Conservation (phyloP, 64 coral and sea anemone genomes). For the Porites lutea region DNA sequence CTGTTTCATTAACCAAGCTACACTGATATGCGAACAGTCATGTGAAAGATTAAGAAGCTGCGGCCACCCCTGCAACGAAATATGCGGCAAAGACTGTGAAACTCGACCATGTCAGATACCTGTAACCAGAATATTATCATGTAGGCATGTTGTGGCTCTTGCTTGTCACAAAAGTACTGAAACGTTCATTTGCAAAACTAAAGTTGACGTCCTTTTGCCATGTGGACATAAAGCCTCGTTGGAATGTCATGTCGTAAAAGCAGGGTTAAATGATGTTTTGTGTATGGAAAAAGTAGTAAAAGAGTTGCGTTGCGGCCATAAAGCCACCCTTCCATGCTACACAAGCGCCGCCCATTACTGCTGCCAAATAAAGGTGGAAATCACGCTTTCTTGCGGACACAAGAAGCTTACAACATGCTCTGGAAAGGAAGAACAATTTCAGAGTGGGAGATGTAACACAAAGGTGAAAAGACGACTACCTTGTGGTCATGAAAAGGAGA, state of each 20-base stretch:
- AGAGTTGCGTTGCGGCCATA: slow-evolving; percentile 52
- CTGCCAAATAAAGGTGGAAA: slow-evolving; percentile 3
- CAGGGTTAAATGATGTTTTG: background rate
- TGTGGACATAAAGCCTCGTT: slow-evolving; percentile 29
- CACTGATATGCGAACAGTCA: background rate
- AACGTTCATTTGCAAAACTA: background rate
- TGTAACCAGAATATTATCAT: slow-evolving; percentile 33
- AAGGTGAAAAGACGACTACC: slow-evolving; percentile 16
- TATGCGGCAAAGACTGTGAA: slow-evolving; percentile 39
- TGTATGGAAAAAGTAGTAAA: background rate
- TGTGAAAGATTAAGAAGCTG: slow-evolving; percentile 51
- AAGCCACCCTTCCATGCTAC: slow-evolving; percentile 25
- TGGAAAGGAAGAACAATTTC: background rate
- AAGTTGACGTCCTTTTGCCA: background rate
- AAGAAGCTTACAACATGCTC: slow-evolving; percentile 6
- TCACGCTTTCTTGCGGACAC: slow-evolving; percentile 58
- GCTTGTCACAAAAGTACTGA: slow-evolving; percentile 32
- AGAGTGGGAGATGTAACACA: slow-evolving; percentile 14
- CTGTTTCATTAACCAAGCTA: slow-evolving; percentile 6
- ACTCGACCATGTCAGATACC: slow-evolving; percentile 29
- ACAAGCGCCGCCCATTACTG: background rate
- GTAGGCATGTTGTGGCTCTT: slow-evolving; percentile 11
- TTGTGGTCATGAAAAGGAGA: slow-evolving; percentile 60
- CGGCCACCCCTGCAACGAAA: slow-evolving; percentile 50
- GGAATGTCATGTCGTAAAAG: background rate